Base-by-base conservation (phyloP, 1,140 invertebrate species). In the Pomacea maculata region DNA sequence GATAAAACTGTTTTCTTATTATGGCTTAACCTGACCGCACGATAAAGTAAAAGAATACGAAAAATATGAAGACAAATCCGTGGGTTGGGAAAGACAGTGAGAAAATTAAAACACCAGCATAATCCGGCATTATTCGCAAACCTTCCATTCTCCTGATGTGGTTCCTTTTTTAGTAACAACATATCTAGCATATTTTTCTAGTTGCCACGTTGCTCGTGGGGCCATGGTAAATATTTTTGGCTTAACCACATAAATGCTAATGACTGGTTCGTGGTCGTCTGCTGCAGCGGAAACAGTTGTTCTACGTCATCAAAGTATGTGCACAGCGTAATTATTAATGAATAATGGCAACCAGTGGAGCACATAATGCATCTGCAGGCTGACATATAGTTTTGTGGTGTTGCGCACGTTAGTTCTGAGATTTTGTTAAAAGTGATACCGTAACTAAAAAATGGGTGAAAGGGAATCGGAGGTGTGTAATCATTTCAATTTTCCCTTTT, bases 101-200 rank as follows among this genome's bases (percentile, higher is more conserved):
- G 34, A 45, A 45, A 45, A 45, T 45, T 25, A 25, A 25, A 25
- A 45, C 6, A 45, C 2, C 34, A 45, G 34, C 34, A 61, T 17
- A 61, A 9, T 61, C 11, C 57, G 57, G 15, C 57, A 61, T 61
- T 61, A 61, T 17, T 61, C 11, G 12, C 67, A 25, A 70, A 70
- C 67, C 29, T n/a, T 70, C 67, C 67, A 70, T 70, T 70, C 67
- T 70, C 67, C 67, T 34, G 67, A 25, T 70, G 29, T 34, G 11
- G 67, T 52, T 17, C 65, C 52, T 15, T 70, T 70, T 14, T 55
- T 79, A 14, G 17, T 71, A 9, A 21, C 3, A 29, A 71, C 54
- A 29, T 79, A 71, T 29, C 78, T 29, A 9, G 78, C 65, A 71
- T 79, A 79, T n/a, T 52, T 67, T 34, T 79, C 78, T 54, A 79